These are phyloP conservation scores for Nerophis ophidion DNA, from an alignment of 2,113 vertebrate genomes.

Conservation along the genomic window DNA sequence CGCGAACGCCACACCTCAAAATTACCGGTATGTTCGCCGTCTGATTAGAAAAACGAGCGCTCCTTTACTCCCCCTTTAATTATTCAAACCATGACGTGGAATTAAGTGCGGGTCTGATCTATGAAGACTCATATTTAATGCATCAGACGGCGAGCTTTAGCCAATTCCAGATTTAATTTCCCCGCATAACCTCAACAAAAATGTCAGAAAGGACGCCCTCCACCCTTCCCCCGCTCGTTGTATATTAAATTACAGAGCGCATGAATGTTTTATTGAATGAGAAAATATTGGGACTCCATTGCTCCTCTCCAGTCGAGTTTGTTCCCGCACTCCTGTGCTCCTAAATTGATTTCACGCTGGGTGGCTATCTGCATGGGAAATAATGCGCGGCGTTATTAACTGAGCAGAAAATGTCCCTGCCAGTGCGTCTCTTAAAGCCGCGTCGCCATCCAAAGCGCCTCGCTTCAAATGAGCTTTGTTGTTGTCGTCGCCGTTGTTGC, in stretches of 20 bases:
- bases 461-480: neutral
- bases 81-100: neutral
- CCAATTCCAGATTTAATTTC: slow-evolving; percentile 6
- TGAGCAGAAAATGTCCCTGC: slow-evolving; percentile 34
- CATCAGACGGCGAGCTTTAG: neutral
- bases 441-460: neutral
- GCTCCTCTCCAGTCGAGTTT: slow-evolving; percentile 54
- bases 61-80: neutral
- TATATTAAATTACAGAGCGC: slow-evolving; percentile 61
- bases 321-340: slow-evolving; percentile 58
- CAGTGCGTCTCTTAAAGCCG: neutral
- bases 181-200: slow-evolving; percentile 3
- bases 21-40: no score
- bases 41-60: neutral
- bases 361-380: slow-evolving; percentile 60
- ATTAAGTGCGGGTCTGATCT: neutral
- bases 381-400: slow-evolving; percentile 63
- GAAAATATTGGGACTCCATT: slow-evolving; percentile 60
- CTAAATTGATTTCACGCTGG: slow-evolving; percentile 68
- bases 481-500: neutral
- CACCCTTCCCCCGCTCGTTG: slow-evolving; percentile 4
- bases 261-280: slow-evolving; percentile 54
- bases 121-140: neutral
- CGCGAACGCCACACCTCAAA: no score
- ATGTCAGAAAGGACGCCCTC: slow-evolving; percentile 5